Percentiles rank a stretch among this genome's conserved stretches.
Conservation (phyloP, 2,113 vertebrate genomes). For the Suricata suricatta region DNA sequence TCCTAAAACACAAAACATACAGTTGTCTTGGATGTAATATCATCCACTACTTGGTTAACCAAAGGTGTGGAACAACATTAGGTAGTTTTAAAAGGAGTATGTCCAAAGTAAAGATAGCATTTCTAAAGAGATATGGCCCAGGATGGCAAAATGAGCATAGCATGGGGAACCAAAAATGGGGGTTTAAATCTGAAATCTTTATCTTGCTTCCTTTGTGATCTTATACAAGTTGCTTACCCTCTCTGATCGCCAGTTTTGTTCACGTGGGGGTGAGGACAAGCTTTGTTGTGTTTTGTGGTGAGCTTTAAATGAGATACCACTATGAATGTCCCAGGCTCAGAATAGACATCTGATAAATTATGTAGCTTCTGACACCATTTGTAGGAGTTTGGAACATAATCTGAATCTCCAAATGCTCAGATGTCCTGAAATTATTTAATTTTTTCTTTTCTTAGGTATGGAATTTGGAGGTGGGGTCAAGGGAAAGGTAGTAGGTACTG, state of each 20-base stretch:
- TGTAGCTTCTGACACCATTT: not conserved
- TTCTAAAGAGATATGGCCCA: not conserved
- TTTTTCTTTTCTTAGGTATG: not conserved
- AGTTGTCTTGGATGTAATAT: not conserved
- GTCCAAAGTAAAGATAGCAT: not conserved
- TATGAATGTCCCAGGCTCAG: not conserved
- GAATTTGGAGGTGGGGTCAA: not conserved
- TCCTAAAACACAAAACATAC: not conserved
- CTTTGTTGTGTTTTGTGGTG: not conserved
- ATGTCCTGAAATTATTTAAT: conserved; percentile 10
- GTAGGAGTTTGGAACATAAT: not conserved
- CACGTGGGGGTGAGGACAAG: not conserved
- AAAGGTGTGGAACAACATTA: not conserved
- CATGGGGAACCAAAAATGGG: not conserved
- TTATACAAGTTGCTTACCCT: not conserved
- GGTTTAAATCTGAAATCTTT: not conserved
- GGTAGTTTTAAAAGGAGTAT: conserved; percentile 12
- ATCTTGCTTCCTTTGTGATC: not conserved
- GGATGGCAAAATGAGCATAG: not conserved
- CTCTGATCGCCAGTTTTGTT: not conserved
- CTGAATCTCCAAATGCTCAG: not conserved
- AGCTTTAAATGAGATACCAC: not conserved
- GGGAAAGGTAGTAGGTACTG: not conserved
- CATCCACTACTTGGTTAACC: not conserved
- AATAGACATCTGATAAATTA: not conserved